phyloP scores from a whole-genome alignment of 2,797 vertebrate genomes.

The Smutsia gigantea region DNA sequence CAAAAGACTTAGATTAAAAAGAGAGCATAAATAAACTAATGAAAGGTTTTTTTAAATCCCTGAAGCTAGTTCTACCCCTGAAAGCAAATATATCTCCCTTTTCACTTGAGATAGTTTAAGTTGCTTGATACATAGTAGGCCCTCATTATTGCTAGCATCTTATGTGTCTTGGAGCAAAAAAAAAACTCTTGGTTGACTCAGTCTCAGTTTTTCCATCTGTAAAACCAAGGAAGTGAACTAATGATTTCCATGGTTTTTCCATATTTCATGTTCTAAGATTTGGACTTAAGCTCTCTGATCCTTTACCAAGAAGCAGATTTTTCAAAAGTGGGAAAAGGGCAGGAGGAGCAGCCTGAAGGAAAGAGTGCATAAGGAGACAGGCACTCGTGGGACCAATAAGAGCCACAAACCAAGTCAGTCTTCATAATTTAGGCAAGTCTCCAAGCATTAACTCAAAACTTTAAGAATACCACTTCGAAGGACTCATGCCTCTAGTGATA shows the following conservation, averaged over 20 bases:
- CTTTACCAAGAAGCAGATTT: slow-evolving; percentile 11
- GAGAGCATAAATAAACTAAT: neutral
- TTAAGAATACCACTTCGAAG: neutral
- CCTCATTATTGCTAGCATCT: neutral
- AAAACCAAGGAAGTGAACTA: slow-evolving; percentile 43
- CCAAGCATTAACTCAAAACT: neutral
- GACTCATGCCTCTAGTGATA: neutral
- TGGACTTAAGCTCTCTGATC: neutral
- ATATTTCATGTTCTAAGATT: slow-evolving; percentile 26
- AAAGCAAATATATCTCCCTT: neutral
- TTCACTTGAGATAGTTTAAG: slow-evolving; percentile 24
- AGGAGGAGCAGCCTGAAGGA: neutral
- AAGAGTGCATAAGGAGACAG: neutral
- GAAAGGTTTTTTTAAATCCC: neutral
- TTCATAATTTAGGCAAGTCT: neutral
- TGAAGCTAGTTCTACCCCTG: neutral
- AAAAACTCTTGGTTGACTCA: slow-evolving; percentile 43
- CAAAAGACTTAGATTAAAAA: slow-evolving; percentile 45
- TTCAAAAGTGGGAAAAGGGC: neutral
- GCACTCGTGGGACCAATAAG: neutral
- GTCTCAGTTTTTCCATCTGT: slow-evolving; percentile 29
- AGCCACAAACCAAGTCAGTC: neutral
- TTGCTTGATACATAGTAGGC: neutral
- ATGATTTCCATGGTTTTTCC: neutral
- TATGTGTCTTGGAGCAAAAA: neutral